Evolutionary conservation across 2,113 vertebrate species (phyloP).

Genomic region (Cinclus cinclus): DNA sequence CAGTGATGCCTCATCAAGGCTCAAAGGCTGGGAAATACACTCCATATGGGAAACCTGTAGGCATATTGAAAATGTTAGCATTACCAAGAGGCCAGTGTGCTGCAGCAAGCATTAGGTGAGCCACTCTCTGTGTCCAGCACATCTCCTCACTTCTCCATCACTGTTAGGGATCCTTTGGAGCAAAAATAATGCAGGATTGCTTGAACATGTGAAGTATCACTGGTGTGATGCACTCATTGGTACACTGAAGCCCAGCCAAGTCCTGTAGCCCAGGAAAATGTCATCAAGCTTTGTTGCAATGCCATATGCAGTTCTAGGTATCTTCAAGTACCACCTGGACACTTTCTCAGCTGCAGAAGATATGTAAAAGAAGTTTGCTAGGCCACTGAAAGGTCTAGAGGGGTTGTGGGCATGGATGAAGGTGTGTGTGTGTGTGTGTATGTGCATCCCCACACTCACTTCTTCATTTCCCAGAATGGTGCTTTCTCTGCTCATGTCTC

Average conservation of each 20-base stretch:
- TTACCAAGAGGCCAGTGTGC: background rate
- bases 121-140: background rate
- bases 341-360: background rate
- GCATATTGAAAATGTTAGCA: background rate
- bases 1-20: background rate
- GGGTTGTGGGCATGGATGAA: accelerated
- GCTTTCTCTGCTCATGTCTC: background rate
- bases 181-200: background rate
- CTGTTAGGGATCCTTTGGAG: background rate
- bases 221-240: background rate
- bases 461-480: background rate
- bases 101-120: background rate
- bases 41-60: conserved; percentile 44
- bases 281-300: background rate
- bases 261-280: background rate
- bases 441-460: background rate
- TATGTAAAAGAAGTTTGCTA: background rate
- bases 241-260: background rate
- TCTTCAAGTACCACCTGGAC: background rate
- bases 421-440: too few relatives aligned
- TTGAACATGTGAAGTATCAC: background rate
- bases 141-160: background rate
- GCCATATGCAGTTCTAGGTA: background rate
- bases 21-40: background rate
- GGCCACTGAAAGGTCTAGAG: background rate